Evolutionary conservation across 2,797 vertebrate species (phyloP).

Genomic region (Syngnathus acus): DNA sequence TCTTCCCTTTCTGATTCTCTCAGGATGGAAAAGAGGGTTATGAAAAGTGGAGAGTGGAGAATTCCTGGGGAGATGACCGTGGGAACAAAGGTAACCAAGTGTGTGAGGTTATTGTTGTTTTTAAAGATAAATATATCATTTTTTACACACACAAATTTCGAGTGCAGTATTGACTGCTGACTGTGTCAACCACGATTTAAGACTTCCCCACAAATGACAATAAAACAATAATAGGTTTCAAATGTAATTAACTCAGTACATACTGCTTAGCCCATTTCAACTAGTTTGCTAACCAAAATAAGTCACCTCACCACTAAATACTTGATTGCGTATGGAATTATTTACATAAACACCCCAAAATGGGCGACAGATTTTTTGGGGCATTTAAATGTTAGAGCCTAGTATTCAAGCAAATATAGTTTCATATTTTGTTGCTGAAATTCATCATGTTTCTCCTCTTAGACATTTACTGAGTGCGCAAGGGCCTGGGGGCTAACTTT

Average conservation of each 20-base stretch:
- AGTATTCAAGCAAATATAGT: background rate
- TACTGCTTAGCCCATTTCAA: background rate
- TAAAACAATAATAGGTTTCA: background rate
- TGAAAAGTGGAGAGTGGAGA: slow-evolving; percentile 96
- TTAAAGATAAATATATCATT: background rate
- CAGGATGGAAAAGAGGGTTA: slow-evolving; percentile 78
- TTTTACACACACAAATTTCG: background rate
- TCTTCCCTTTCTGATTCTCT: slow-evolving; percentile 16
- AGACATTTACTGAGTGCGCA: background rate
- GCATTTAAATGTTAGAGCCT: background rate
- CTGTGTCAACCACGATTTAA: background rate
- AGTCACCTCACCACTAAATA: background rate
- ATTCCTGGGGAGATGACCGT: slow-evolving; percentile 98
- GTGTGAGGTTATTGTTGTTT: background rate
- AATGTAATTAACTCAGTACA: background rate
- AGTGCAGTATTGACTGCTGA: background rate
- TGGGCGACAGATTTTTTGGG: background rate
- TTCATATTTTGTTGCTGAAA: too few species aligned
- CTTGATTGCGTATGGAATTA: background rate
- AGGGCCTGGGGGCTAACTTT: too few species aligned
- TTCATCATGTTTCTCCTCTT: too few species aligned
- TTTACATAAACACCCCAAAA: too few species aligned
- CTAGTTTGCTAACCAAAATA: background rate
- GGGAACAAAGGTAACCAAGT: slow-evolving; percentile 90
- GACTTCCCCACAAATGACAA: background rate